phyloP scores from a whole-genome alignment of 2,797 vertebrate genomes.

The Cirrhinus mrigala region DNA sequence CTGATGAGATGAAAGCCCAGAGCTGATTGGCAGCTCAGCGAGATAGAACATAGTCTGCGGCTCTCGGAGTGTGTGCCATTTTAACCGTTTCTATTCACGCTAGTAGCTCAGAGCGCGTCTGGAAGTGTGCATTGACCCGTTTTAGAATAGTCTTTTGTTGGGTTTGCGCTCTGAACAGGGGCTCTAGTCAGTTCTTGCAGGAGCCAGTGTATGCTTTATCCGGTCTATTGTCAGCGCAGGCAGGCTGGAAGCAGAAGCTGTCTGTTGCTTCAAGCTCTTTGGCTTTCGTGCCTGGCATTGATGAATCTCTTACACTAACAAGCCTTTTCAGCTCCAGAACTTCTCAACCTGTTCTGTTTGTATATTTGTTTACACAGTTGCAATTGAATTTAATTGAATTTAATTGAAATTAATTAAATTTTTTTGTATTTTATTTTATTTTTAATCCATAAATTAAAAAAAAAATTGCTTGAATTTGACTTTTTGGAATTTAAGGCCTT shows the following conservation, averaged over 20 bases:
- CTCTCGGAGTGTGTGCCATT: conserved; percentile 27
- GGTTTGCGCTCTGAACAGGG: conserved; percentile 23
- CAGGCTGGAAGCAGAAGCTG: conserved; percentile 24
- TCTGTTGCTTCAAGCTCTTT: conserved; percentile 22
- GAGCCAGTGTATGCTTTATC: conserved; percentile 39
- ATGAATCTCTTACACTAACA: conserved; percentile 24
- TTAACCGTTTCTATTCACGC: conserved; percentile 32
- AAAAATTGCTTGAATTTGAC: too few relatives aligned
- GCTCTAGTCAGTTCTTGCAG: conserved; percentile 38
- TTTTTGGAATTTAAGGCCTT: too few relatives aligned
- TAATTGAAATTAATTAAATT: accelerated
- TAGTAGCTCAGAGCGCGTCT: conserved; percentile 18
- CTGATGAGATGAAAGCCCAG: conserved; percentile 38
- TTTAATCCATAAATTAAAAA: not conserved
- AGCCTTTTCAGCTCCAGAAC: not conserved
- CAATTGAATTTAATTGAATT: not conserved
- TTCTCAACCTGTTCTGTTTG: not conserved
- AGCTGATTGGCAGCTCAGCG: conserved; percentile 31
- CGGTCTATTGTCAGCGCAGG: conserved; percentile 17
- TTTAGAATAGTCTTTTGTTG: conserved; percentile 40
- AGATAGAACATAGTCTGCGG: conserved; percentile 25
- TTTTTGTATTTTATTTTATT: not conserved
- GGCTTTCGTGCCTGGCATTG: conserved; percentile 22
- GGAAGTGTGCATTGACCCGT: conserved; percentile 30
- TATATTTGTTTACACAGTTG: not conserved